Evolutionary conservation across 2,113 vertebrate genomes (phyloP).

Genomic region (Thamnaconus septentrionalis): DNA sequence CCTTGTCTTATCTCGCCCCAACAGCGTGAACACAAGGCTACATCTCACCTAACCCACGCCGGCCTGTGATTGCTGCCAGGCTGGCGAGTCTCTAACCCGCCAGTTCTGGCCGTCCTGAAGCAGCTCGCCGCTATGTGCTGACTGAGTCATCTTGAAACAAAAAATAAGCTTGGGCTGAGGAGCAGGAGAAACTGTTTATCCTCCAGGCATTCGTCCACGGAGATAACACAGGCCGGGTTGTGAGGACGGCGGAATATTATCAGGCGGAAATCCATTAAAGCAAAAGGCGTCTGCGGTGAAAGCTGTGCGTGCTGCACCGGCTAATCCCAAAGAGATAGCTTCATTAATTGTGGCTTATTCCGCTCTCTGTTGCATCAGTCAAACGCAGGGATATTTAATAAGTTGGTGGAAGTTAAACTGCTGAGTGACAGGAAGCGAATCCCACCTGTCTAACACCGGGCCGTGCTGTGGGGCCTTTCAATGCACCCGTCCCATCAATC

Average conservation of each 20-base stretch:
- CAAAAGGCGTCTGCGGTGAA: conserved; percentile 20
- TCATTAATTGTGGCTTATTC: conserved; percentile 60
- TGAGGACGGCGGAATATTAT: conserved; percentile 44
- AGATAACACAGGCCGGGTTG: conserved; percentile 48
- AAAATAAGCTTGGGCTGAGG: conserved; percentile 53
- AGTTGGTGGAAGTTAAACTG: conserved; percentile 44
- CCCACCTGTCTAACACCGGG: conserved; percentile 37
- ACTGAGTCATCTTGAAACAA: conserved; percentile 64
- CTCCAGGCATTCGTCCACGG: conserved; percentile 45
- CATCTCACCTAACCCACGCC: conserved; percentile 52
- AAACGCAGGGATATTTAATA: conserved; percentile 52
- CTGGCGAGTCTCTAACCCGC: conserved; percentile 40
- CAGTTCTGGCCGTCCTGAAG: conserved; percentile 33
- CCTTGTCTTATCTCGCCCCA: conserved; percentile 65
- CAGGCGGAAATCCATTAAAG: conserved; percentile 46
- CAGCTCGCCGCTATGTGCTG: conserved; percentile 30
- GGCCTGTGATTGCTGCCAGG: conserved; percentile 56
- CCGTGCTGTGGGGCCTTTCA: conserved; percentile 19
- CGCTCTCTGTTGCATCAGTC: conserved; percentile 19
- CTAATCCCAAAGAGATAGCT: conserved; percentile 63
- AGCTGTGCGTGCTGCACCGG: conserved; percentile 35
- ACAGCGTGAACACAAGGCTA: conserved; percentile 50
- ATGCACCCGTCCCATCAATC: conserved; percentile 51
- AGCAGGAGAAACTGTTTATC: conserved; percentile 56
- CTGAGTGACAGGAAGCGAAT: conserved; percentile 56